Conservation (phyloP, 2,888 invertebrate species). For the Hyalella azteca region DNA sequence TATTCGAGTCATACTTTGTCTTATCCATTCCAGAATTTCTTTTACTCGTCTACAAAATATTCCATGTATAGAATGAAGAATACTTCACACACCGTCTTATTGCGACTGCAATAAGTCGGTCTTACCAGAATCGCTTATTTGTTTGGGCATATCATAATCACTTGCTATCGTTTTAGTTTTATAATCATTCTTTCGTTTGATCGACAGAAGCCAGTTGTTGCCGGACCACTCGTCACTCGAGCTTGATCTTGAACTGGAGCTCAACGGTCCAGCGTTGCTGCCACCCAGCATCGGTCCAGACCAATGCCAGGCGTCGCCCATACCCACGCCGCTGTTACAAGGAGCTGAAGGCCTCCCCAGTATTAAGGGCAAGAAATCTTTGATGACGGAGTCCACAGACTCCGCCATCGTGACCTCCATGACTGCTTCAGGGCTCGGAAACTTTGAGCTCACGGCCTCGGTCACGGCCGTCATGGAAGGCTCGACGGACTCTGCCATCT, state of each 20-base stretch:
- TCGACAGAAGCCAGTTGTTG: slow-evolving; percentile 48
- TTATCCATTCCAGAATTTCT: no score
- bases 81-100: no score
- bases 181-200: no score
- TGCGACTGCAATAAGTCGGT: no score
- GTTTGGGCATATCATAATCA: no score
- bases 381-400: slow-evolving; percentile 8
- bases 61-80: no score
- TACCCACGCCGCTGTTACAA: background rate
- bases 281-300: slow-evolving; percentile 23
- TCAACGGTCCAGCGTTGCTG: slow-evolving; percentile 33
- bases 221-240: slow-evolving; percentile 57
- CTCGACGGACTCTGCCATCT: slow-evolving; percentile 55
- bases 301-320: slow-evolving; percentile 13
- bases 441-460: background rate
- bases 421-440: slow-evolving; percentile 52
- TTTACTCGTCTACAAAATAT: no score
- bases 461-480: slow-evolving; percentile 43
- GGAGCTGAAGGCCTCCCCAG: background rate
- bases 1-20: no score
- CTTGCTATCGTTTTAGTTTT: no score
- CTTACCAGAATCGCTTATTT: no score
- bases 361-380: background rate
- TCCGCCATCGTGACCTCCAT: slow-evolving; percentile 49
- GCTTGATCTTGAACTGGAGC: slow-evolving; percentile 55